Base-by-base conservation (phyloP, 2,113 vertebrate genomes). In the Platycercus adscitus region DNA sequence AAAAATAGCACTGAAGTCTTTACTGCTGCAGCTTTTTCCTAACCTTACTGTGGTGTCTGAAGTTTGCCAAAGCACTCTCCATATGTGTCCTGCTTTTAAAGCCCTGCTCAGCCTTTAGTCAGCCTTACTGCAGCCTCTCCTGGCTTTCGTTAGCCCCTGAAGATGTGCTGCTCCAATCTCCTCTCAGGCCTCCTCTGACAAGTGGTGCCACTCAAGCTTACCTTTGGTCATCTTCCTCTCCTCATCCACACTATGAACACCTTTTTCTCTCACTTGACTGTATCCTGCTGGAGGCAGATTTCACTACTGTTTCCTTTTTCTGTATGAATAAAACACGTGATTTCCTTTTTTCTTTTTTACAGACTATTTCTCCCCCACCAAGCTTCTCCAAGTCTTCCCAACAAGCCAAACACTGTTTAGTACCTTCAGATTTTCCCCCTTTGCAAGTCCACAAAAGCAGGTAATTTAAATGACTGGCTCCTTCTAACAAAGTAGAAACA, bases 161-260 rank as follows among this genome's bases (percentile, higher is more conserved):
- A 53, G 39, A 11, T 28, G 9, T 24, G 16, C 60, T 49, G 44
- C 47, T 68, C 17, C 92, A 39, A 31, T 43, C 72, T 19, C 11
- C 4, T 25, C 66, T 26, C 1, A 1, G 3, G 2, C 17, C 41
- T 41, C 19, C 41, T 28, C 44, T 6, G 13, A 2, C 0, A 1
- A 7, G 25, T 18, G 68, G 31, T 55, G 47, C 10, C 29, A 8
- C 37, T 52, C 49, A 19, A 39, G 23, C n/a, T 52, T 26, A 6
- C 5, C 17, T 4, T 39, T 2, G 0, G 5, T 2, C 7, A 15
- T 13, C 31, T 25, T 19, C 58, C 35, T 52, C 71, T 25, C 44
- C n/a, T 26, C 3, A 0, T 2, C 29, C 80, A 3, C 2, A 0
- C 11, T 4, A 2, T 0, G 10, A 15, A 11, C 2, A 0, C 24